phyloP scores from a whole-genome alignment of 2,113 vertebrate genomes.

The Cariama cristata region DNA sequence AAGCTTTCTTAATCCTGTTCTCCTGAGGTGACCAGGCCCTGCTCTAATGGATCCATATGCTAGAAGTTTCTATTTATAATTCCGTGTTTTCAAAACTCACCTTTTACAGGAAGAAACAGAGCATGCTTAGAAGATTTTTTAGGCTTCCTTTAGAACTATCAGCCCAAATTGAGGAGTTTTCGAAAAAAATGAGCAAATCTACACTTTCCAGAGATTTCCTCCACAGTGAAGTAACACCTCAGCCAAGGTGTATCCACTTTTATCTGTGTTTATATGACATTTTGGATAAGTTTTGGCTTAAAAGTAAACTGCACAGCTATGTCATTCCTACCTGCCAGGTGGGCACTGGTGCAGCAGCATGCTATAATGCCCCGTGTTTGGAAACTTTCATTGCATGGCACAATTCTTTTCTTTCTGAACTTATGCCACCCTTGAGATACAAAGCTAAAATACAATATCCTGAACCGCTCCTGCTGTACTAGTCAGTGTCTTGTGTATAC shows the following conservation, averaged over 20 bases:
- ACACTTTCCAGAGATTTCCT: not conserved
- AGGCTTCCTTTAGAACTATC: not conserved
- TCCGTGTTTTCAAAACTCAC: not conserved
- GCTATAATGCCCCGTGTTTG: not conserved
- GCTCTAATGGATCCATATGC: not conserved
- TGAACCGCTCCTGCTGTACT: not conserved
- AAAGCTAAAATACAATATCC: not conserved
- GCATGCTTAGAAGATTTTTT: not conserved
- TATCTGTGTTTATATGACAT: not conserved
- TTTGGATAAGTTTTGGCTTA: not conserved
- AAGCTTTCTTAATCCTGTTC: not conserved
- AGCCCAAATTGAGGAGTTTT: not conserved
- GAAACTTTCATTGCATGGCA: not conserved
- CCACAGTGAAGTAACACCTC: not conserved
- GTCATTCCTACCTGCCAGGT: not conserved
- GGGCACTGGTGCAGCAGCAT: not conserved
- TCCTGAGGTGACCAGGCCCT: not conserved
- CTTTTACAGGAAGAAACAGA: not conserved
- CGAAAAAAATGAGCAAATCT: not conserved
- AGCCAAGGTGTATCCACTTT: not conserved
- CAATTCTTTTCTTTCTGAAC: not conserved
- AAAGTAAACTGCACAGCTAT: not conserved
- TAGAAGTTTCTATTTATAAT: constrained; percentile 8
- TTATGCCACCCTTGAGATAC: not conserved
- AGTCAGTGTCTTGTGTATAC: not conserved